A percentile compares a stretch with the other conserved stretches of the same genome.
phyloP scores from a whole-genome alignment of 2,113 vertebrate genomes.

The Otis tarda region DNA sequence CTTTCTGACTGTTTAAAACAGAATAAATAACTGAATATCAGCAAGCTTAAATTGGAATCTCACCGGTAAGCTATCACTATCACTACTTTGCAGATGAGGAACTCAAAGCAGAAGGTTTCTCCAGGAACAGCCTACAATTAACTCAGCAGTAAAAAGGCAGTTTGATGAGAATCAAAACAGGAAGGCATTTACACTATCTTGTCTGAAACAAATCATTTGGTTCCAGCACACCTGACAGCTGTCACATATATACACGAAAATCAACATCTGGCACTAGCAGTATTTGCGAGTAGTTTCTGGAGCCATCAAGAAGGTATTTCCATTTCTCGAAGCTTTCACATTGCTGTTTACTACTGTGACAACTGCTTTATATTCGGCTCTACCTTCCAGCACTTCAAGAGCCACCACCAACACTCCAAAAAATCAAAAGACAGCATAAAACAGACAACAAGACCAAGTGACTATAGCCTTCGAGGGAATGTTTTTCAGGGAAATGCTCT shows the following conservation, averaged over 20 bases:
- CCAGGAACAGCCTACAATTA: neutral
- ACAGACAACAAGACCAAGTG: neutral
- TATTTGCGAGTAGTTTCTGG: neutral
- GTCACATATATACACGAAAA: neutral
- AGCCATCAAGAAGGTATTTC: neutral
- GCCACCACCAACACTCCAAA: neutral
- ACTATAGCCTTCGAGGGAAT: neutral
- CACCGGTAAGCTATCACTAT: neutral
- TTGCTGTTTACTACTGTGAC: neutral
- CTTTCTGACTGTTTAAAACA: neutral
- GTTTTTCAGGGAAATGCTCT: neutral
- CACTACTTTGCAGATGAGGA: neutral
- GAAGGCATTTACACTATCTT: neutral
- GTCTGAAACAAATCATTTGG: neutral
- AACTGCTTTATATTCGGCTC: neutral
- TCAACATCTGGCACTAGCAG: neutral
- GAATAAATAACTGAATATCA: neutral
- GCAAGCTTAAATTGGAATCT: neutral
- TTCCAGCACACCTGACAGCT: constrained; percentile 14
- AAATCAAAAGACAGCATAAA: neutral
- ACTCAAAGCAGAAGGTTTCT: neutral
- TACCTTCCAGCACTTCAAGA: neutral
- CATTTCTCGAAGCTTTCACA: neutral
- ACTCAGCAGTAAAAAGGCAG: neutral
- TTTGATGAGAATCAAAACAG: neutral